phyloP scores from a whole-genome alignment of 2,113 vertebrate species.

The Proterorhinus semilunaris region DNA sequence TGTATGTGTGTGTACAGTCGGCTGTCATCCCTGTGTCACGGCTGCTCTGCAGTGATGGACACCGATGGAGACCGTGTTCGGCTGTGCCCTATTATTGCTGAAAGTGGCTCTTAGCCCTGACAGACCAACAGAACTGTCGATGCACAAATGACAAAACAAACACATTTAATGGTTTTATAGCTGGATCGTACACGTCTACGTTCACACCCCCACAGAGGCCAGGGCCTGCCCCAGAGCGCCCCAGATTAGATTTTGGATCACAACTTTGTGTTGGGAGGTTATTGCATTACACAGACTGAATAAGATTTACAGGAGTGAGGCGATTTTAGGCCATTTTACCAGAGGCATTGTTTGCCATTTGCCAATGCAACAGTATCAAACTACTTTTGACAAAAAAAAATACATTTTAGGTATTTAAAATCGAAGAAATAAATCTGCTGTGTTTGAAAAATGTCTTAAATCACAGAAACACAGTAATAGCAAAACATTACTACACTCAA shows the following conservation, averaged over 20 bases:
- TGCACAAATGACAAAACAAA: slow-evolving; percentile 26
- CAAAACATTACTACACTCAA: too few species aligned
- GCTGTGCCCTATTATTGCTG: slow-evolving; percentile 43
- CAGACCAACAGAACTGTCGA: slow-evolving; percentile 13
- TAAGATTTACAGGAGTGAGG: neutral
- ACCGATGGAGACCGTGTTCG: slow-evolving; percentile 39
- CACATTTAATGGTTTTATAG: slow-evolving; percentile 14
- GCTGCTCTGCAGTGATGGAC: slow-evolving; percentile 49
- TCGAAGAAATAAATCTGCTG: too few species aligned
- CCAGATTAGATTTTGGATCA: neutral
- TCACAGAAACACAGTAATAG: too few species aligned
- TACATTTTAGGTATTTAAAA: too few species aligned
- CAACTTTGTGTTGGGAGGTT: neutral
- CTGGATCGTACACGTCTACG: slow-evolving; percentile 1
- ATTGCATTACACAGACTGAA: neutral
- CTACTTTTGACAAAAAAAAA: too few species aligned
- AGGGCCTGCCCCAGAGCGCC: neutral
- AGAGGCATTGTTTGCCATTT: neutral
- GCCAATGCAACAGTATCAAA: too few species aligned
- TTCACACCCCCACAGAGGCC: slow-evolving; percentile 6
- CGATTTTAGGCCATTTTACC: neutral
- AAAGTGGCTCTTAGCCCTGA: slow-evolving; percentile 42
- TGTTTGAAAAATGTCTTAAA: too few species aligned
- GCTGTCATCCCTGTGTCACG: slow-evolving; percentile 43
- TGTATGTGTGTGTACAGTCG: neutral